phyloP scores from a whole-genome alignment of 2,797 vertebrate species.

The Vultur gryphus region DNA sequence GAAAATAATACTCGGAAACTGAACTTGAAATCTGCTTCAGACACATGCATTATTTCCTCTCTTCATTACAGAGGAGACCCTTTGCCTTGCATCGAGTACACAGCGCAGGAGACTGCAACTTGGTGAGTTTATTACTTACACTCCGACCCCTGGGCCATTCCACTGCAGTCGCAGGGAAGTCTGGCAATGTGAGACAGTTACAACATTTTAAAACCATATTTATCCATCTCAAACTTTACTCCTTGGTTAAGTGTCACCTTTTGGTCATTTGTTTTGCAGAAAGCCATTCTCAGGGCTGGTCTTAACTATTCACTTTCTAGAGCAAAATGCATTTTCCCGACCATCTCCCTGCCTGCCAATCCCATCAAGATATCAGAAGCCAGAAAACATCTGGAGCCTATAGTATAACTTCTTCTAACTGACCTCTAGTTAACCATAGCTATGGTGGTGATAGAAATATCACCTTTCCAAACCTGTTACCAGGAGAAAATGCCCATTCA shows the following conservation, averaged over 20 bases:
- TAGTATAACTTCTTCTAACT: not conserved
- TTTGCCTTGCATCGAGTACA: constrained; percentile 80
- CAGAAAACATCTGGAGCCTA: not conserved
- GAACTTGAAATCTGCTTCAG: not conserved
- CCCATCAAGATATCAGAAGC: not conserved
- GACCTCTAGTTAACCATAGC: not conserved
- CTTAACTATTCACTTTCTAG: not conserved
- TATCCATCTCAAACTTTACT: not conserved
- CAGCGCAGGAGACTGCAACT: constrained; percentile 77
- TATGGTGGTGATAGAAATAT: not conserved
- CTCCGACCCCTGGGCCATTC: not conserved
- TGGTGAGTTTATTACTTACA: constrained; percentile 73
- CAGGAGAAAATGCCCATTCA: not conserved
- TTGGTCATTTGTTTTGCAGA: not conserved
- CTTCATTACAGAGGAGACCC: constrained; percentile 74
- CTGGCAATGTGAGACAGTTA: not conserved
- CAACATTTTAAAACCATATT: not conserved
- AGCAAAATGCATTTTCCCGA: not conserved
- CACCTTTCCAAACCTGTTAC: not conserved
- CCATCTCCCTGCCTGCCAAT: not conserved
- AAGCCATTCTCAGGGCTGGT: not conserved
- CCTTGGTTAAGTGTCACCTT: not conserved
- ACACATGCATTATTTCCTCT: not conserved
- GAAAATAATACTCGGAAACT: not conserved
- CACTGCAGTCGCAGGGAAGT: not conserved